Percentiles rank a stretch among this genome's conserved stretches.
Evolutionary conservation across 2,797 vertebrate species (phyloP).

Genomic region (Sebastolobus altivelis): DNA sequence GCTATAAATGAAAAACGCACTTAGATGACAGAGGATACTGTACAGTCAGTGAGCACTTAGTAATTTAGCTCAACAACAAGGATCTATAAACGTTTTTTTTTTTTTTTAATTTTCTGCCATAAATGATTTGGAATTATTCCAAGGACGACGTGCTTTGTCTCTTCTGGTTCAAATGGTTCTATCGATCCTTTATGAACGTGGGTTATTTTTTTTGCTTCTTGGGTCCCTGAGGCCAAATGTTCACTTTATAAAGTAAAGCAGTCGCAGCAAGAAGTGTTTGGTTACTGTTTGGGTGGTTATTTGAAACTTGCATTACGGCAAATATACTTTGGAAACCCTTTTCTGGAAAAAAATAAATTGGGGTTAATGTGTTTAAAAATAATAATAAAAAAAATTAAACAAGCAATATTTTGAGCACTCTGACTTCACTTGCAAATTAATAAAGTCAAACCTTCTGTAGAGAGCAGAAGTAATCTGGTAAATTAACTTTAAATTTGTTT

Average conservation of each 20-base stretch:
- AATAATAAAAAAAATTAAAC: slow-evolving; percentile 7
- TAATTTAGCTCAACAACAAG: slow-evolving; percentile 53
- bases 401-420: slow-evolving; percentile 27
- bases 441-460: slow-evolving; percentile 8
- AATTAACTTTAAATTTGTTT: slow-evolving; percentile 38
- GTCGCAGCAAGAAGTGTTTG: slow-evolving; percentile 45
- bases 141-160: slow-evolving; percentile 42
- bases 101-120: slow-evolving; percentile 29
- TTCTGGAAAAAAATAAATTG: slow-evolving; percentile 20
- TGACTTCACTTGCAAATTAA: slow-evolving; percentile 27
- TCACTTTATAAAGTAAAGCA: slow-evolving; percentile 59
- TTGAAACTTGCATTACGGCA: slow-evolving; percentile 47
- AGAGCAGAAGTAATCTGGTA: slow-evolving; percentile 7
- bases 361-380: slow-evolving; percentile 27
- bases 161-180: slow-evolving; percentile 47
- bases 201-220: slow-evolving; percentile 19
- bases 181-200: slow-evolving; percentile 35
- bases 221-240: slow-evolving; percentile 31
- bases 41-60: slow-evolving; percentile 51
- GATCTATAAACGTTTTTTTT: slow-evolving; percentile 27
- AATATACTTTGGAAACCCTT: slow-evolving; percentile 27
- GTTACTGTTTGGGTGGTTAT: slow-evolving; percentile 53
- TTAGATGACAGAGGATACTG: slow-evolving; percentile 48
- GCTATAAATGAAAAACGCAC: slow-evolving; percentile 49
- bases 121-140: slow-evolving; percentile 50